Evolutionary conservation across 1,140 invertebrate species (phyloP).

Genomic region (Cotesia glomerata): DNA sequence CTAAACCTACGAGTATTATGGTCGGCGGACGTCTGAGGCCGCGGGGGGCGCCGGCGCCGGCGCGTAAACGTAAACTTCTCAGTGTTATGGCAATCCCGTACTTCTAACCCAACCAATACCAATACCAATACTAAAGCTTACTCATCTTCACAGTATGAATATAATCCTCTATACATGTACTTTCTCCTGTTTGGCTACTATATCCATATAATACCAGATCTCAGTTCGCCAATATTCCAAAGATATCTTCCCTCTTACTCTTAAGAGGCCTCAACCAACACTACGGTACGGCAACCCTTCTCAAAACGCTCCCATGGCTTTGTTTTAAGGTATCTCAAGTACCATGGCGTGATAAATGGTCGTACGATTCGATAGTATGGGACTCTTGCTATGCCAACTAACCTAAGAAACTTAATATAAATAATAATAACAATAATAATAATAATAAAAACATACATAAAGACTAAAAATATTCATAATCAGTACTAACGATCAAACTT

Average conservation of each 20-base stretch:
- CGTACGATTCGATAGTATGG: conserved; percentile 24
- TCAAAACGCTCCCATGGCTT: conserved; percentile 52
- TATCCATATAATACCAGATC: not conserved
- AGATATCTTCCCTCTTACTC: not conserved
- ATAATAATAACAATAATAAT: no score
- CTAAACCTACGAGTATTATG: conserved; percentile 50
- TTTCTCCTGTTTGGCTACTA: not conserved
- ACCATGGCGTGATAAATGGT: conserved; percentile 59
- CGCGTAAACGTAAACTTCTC: conserved; percentile 63
- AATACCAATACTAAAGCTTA: not conserved
- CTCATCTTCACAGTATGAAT: conserved; percentile 18
- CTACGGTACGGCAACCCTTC: conserved; percentile 40
- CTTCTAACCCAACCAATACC: not conserved
- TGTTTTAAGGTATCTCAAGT: conserved; percentile 57
- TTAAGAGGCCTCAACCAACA: not conserved
- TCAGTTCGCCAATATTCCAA: not conserved
- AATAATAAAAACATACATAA: not conserved
- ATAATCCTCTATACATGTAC: not conserved
- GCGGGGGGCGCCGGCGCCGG: conserved; percentile 64
- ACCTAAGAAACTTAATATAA: not conserved
- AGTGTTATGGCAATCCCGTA: conserved; percentile 52
- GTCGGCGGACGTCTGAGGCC: conserved; percentile 62
- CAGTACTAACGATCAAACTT: no score
- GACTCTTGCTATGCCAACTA: not conserved
- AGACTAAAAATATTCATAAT: not conserved